These are phyloP conservation scores for Neosilurus hyrtlii DNA, from an alignment of 2,797 vertebrate species.

Conservation along the genomic window DNA sequence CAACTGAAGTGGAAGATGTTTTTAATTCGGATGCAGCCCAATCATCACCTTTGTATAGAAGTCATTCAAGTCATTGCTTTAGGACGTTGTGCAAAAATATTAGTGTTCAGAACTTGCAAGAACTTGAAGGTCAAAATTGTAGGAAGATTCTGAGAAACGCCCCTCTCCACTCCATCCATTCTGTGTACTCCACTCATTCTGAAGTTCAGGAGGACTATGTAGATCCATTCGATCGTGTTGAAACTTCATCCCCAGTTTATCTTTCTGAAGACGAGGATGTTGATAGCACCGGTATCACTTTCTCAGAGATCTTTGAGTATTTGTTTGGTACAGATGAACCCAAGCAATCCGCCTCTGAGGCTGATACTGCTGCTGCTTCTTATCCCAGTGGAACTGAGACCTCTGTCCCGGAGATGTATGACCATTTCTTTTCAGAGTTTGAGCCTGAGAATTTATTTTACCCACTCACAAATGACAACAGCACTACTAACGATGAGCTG, in stretches of 20 bases:
- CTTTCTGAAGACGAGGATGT: slow-evolving; percentile 50
- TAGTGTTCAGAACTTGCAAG: slow-evolving; percentile 67
- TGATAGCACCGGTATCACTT: slow-evolving; percentile 61
- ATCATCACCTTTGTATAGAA: slow-evolving; percentile 44
- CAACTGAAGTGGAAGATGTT: slow-evolving; percentile 45
- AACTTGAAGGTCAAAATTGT: slow-evolving; percentile 59
- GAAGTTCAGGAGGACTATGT: slow-evolving; percentile 47
- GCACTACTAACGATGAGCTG: slow-evolving; percentile 47
- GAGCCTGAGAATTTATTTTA: slow-evolving; percentile 68
- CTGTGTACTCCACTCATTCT: slow-evolving; percentile 32
- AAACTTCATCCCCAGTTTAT: slow-evolving; percentile 52
- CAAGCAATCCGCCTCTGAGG: slow-evolving; percentile 37
- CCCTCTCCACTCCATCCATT: slow-evolving; percentile 47
- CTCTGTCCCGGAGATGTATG: slow-evolving; percentile 83
- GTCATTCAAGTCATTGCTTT: slow-evolving; percentile 46
- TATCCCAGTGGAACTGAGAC: slow-evolving; percentile 51
- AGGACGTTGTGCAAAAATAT: slow-evolving; percentile 70
- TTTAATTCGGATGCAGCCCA: slow-evolving; percentile 47
- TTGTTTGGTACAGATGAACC: slow-evolving; percentile 64
- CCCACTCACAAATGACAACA: slow-evolving; percentile 55
- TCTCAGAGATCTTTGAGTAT: slow-evolving; percentile 67
- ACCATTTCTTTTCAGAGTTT: slow-evolving; percentile 87
- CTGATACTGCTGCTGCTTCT: slow-evolving; percentile 42
- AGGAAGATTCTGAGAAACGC: slow-evolving; percentile 43
- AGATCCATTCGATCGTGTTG: slow-evolving; percentile 52